Evolutionary conservation across 2,113 vertebrate species (phyloP), one percentile per base, ranked within the genome.

Genomic region (Riparia riparia): DNA sequence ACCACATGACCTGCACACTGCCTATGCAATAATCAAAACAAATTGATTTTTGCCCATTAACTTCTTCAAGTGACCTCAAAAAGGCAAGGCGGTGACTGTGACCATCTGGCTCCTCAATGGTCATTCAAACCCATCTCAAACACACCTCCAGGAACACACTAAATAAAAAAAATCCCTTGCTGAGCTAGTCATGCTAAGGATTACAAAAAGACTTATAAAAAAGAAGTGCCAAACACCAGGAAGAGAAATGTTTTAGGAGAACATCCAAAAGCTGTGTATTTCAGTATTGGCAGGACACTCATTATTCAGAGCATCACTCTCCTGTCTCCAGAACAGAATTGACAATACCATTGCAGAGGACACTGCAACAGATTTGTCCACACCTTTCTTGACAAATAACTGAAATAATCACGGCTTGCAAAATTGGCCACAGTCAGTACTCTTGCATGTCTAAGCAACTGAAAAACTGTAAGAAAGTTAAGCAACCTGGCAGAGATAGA

Each of bases 351-450:
- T 82, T 93, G 66, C 92, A 92, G 54, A 89, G 90, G 56, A 61
- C 91, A 90, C 79, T 96, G 94, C 88, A 97, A 96, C 32, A 47
- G n/a, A 82, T 76, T 69, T 60, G 83, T 86, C 74, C 90, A 83
- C 76, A 68, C 5, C 4, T 95, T 92, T 96, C 96, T 98, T 98
- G 96, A 95, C 98, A 97, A 98, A 98, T 98, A 98, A 98, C 98
- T 94, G 98, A 97, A 98, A 98, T 96, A 96, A 92, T 95, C 91
- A 89, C 90, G 95, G 78, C 96, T 98, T 98, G 97, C 98, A 97
- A 96, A 97, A 98, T 17, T 96, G 79, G 95, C 97, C 97, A 93
- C 97, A 95, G 44, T 74, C 76, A 53, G 50, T 76, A 64, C 68
- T 97, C 96, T 98, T 98, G 97, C 97, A 92, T 45, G 90, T 61